A percentile compares a stretch with the other conserved stretches of the same genome.
phyloP scores from a whole-genome alignment of 1,140 invertebrate genomes.

The Chrysopa pallens region DNA sequence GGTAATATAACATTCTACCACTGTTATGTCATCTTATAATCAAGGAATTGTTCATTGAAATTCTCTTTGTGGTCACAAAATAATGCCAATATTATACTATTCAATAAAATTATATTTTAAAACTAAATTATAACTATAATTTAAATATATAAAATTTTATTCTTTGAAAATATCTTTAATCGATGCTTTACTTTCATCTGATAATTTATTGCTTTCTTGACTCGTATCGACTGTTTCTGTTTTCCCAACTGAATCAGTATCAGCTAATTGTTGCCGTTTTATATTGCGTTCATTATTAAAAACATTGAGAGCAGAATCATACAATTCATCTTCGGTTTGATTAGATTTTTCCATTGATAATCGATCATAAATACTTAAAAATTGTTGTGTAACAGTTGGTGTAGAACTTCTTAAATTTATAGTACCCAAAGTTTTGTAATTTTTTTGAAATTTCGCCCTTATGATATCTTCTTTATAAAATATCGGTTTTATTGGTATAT shows the following conservation, averaged over 20 bases:
- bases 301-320: slow-evolving; percentile 23
- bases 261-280: slow-evolving; percentile 3
- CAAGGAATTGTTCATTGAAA: too few relatives aligned
- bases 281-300: slow-evolving; percentile 14
- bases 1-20: too few relatives aligned
- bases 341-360: slow-evolving; percentile 26
- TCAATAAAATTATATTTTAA: too few relatives aligned
- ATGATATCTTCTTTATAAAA: slow-evolving; percentile 74
- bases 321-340: slow-evolving; percentile 25
- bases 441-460: slow-evolving; percentile 58
- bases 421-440: slow-evolving; percentile 27
- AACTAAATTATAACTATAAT: too few relatives aligned
- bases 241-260: slow-evolving; percentile 10
- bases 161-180: slow-evolving; percentile 14
- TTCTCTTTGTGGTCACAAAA: too few relatives aligned
- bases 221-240: slow-evolving; percentile 16
- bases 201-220: slow-evolving; percentile 5
- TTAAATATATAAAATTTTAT: too few relatives aligned
- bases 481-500: slow-evolving; percentile 42
- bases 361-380: slow-evolving; percentile 34
- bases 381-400: slow-evolving; percentile 33
- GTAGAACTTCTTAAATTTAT: slow-evolving; percentile 27
- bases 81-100: too few relatives aligned
- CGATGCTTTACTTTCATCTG: slow-evolving; percentile 5
- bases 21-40: too few relatives aligned